Percentiles rank a stretch among this genome's conserved stretches.
phyloP scores from a whole-genome alignment of 2,888 invertebrate species.

The Mimumesa dahlbomi region DNA sequence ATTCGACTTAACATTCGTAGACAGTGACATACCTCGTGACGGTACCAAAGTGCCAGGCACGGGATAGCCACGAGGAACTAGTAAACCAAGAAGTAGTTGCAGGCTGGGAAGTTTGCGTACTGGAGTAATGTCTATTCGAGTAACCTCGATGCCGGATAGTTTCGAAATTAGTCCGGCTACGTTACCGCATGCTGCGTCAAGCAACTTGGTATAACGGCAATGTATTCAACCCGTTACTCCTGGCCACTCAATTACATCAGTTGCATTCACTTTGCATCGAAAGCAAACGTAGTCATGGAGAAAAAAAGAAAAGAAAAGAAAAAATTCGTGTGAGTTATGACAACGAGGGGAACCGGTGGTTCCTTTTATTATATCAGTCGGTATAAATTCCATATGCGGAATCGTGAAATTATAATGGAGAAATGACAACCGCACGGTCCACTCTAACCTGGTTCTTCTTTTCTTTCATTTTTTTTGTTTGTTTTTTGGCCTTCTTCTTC shows the following conservation, averaged over 20 bases:
- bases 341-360: not conserved
- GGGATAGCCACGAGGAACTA: conserved; percentile 45
- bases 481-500: too few species aligned
- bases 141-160: conserved; percentile 58
- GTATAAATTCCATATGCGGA: too few species aligned
- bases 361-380: too few species aligned
- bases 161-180: conserved; percentile 60
- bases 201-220: conserved; percentile 43
- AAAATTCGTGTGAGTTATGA: not conserved
- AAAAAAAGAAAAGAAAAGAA: too few species aligned
- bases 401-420: not conserved
- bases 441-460: too few species aligned
- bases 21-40: conserved; percentile 44
- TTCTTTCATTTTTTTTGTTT: too few species aligned
- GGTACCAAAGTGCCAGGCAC: conserved; percentile 47
- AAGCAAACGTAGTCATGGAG: not conserved
- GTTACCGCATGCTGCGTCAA: conserved; percentile 34
- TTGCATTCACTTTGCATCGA: not conserved
- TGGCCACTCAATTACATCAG: conserved; percentile 14
- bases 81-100: conserved; percentile 47
- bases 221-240: conserved; percentile 26
- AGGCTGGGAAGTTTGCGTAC: conserved; percentile 36
- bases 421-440: too few species aligned
- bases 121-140: conserved; percentile 57
- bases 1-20: conserved; percentile 30